These are phyloP conservation scores for Sepiola atlantica DNA, from an alignment of 2,888 invertebrate genomes.

Conservation along the genomic window DNA sequence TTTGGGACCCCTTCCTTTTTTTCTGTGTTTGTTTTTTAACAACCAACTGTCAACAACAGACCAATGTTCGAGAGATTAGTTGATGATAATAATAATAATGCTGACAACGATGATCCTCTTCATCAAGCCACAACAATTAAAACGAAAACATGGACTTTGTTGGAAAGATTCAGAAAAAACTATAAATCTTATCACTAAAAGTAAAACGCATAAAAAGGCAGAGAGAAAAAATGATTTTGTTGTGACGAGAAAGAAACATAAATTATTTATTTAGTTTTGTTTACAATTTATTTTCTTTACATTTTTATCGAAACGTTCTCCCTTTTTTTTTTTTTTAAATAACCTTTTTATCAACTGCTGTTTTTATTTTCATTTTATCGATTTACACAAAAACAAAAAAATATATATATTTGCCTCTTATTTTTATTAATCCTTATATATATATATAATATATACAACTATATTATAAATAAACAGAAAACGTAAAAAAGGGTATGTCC, in stretches of 20 bases:
- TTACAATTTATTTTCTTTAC: background rate
- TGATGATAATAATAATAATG: background rate
- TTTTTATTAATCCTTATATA: background rate
- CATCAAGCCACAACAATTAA: background rate
- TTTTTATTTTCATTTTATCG: background rate
- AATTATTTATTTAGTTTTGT: background rate
- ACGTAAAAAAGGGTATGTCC: background rate
- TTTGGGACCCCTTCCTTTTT: background rate
- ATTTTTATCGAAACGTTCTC: background rate
- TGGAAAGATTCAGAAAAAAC: background rate
- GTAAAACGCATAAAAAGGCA: background rate
- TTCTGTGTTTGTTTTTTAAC: no score
- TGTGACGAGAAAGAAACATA: background rate
- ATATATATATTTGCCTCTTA: background rate
- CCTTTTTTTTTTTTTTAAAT: background rate
- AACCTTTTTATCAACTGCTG: background rate
- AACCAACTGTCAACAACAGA: background rate
- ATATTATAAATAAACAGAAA: background rate
- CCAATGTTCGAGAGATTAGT: background rate
- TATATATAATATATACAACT: no score
- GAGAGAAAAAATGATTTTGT: background rate
- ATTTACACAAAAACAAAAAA: background rate
- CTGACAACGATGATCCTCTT: background rate
- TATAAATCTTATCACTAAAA: background rate
- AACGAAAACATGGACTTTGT: background rate